Conservation (phyloP, 2,888 invertebrate genomes). For the Drosophila emarginata region DNA sequence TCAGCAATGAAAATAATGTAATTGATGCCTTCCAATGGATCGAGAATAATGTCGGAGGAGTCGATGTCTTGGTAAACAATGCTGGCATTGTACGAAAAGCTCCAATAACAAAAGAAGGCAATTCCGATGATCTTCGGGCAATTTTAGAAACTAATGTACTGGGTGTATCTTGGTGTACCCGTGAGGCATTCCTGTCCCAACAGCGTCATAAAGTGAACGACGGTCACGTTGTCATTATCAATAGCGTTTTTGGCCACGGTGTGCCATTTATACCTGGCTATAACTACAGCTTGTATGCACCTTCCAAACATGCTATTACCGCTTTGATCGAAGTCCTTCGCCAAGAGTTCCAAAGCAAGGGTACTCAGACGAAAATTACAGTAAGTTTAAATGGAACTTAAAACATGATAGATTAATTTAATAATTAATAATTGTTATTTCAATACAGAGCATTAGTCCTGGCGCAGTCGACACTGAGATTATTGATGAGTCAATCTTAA, state of each 20-base stretch:
- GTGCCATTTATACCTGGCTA: constrained; percentile 57
- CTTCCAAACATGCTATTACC: constrained; percentile 72
- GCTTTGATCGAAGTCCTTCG: constrained; percentile 70
- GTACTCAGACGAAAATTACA: constrained; percentile 59
- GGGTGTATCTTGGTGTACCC: constrained; percentile 82
- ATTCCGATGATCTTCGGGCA: constrained; percentile 59
- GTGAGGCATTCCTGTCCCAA: constrained; percentile 83
- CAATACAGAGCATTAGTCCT: constrained; percentile 68
- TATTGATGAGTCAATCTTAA: constrained; percentile 38
- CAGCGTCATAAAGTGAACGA: constrained; percentile 77
- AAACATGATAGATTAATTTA: too few species aligned
- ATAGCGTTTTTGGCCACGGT: constrained; percentile 74
- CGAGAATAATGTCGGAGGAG: constrained; percentile 84
- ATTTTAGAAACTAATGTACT: constrained; percentile 83
- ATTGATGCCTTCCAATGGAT: background rate
- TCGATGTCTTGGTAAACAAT: constrained; percentile 92
- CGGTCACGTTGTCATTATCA: constrained; percentile 83
- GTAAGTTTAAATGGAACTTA: constrained; percentile 20
- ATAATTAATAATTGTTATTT: background rate
- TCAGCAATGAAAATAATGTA: background rate
- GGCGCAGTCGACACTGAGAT: constrained; percentile 67
- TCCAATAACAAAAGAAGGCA: constrained; percentile 42
- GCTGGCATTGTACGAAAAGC: constrained; percentile 86
- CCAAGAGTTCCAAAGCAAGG: constrained; percentile 66
- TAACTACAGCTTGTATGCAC: constrained; percentile 68